Base-by-base conservation (phyloP, 2,113 vertebrate species). In the Pachyramphus minor region DNA sequence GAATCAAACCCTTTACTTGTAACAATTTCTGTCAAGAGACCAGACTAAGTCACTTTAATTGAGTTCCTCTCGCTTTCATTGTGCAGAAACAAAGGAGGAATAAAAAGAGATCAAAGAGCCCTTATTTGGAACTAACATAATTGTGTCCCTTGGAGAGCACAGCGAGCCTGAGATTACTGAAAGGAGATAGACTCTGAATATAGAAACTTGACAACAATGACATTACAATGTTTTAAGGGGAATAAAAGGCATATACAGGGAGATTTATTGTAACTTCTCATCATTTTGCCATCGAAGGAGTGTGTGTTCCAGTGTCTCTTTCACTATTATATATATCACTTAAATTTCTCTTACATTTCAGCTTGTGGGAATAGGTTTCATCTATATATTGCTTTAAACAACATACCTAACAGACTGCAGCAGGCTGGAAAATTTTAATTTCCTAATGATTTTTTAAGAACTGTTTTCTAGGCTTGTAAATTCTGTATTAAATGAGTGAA, bases 101-200 rank as follows among this genome's bases (percentile, higher is more conserved):
- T 96, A 95, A 96, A 95, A 96, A 94, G 90, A 95, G 95, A 96
- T 97, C 95, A 97, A 97, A 96, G 93, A 95, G 83, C 68, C 90
- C 88, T 97, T 97, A 95, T 96, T 92, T 96, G 95, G 95, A 96
- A 84, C 92, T 80, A 96, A 96, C 93, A 93, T 95, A 96, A 94
- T 96, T 96, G 95, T 90, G 83, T 94, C 92, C 93, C 92, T 94
- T 23, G 62, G 94, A 94, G 93, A 92, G 86, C 81, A 94, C 25
- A n/a, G 79, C 10, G 3, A 95, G 85, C 64, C 71, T 5, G 20
- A 94, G 92, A 95, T 96, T 96, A 96, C 95, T 84, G 88, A 92
- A 45, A 90, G 90, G 85, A 95, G 95, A 95, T 63, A 89, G 92
- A 63, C 82, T 85, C 75, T 90, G 93, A 95, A 95, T 94, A 78